Evolutionary conservation across 2,888 invertebrate genomes (phyloP).

Genomic region (Eugnorisma glareosa): DNA sequence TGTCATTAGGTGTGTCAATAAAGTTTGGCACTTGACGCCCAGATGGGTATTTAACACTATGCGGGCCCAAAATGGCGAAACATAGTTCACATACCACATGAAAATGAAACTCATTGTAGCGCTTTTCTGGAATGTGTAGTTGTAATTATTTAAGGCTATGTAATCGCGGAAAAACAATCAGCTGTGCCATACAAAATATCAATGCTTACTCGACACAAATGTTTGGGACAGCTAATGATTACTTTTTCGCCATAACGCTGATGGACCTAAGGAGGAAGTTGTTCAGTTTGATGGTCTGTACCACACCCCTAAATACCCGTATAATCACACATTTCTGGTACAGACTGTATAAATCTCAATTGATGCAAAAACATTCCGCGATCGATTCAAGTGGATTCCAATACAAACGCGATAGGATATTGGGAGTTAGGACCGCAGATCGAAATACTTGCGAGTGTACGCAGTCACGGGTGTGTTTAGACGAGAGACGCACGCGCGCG

Average conservation of each 20-base stretch:
- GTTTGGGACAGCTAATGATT: background rate
- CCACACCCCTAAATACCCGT: background rate
- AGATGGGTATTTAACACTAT: constrained; percentile 47
- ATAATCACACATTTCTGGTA: background rate
- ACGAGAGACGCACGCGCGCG: constrained; percentile 75
- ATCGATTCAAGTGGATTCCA: constrained; percentile 58
- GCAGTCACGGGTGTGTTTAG: constrained; percentile 73
- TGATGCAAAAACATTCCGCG: constrained; percentile 37
- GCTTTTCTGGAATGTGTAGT: background rate
- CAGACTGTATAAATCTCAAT: background rate
- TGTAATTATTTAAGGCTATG: background rate
- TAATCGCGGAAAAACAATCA: background rate
- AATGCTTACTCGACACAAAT: background rate
- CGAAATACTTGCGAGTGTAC: constrained; percentile 57
- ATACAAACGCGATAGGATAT: constrained; percentile 51
- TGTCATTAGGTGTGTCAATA: constrained; percentile 48
- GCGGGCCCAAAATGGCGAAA: constrained; percentile 56
- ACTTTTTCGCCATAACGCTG: background rate
- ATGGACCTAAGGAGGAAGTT: background rate
- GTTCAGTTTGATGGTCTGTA: background rate
- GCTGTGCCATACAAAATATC: background rate
- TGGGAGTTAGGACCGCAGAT: constrained; percentile 48
- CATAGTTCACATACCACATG: constrained; percentile 40
- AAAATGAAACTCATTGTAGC: constrained; percentile 21
- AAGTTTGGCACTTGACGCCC: constrained; percentile 45